Evolutionary conservation across 2,797 vertebrate genomes (phyloP).

Genomic region (Myotis pilosus): DNA sequence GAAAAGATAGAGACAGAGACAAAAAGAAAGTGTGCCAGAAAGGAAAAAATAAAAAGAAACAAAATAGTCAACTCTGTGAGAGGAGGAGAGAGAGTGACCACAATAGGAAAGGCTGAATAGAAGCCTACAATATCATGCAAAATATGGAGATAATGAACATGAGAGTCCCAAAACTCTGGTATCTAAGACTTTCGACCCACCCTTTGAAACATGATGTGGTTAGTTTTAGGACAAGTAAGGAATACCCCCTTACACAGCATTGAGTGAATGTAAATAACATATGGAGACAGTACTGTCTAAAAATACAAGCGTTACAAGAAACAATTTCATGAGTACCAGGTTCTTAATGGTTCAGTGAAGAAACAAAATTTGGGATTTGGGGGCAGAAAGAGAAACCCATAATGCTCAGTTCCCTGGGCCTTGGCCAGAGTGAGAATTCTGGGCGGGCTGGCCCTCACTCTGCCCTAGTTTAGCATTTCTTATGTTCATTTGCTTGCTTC

Average conservation of each 20-base stretch:
- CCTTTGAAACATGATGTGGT: background rate
- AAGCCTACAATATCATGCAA: background rate
- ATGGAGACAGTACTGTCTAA: background rate
- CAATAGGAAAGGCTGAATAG: background rate
- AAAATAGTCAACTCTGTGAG: background rate
- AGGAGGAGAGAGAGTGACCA: background rate
- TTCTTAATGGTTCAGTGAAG: background rate
- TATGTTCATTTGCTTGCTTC: background rate
- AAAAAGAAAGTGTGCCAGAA: background rate
- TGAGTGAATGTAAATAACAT: background rate
- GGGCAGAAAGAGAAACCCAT: background rate
- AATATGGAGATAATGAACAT: background rate
- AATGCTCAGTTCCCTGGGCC: background rate
- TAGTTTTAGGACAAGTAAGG: slow-evolving; percentile 29
- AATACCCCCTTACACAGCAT: background rate
- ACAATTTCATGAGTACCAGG: background rate
- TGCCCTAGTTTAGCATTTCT: slow-evolving; percentile 33
- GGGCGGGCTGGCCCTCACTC: background rate
- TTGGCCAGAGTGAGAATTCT: background rate
- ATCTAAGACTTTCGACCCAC: background rate
- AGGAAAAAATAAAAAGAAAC: background rate
- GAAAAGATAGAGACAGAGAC: background rate
- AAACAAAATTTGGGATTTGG: background rate
- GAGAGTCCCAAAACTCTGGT: background rate
- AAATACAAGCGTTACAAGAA: background rate